Base-by-base conservation (phyloP, 2,113 vertebrate genomes). In the Pangasianodon hypophthalmus region DNA sequence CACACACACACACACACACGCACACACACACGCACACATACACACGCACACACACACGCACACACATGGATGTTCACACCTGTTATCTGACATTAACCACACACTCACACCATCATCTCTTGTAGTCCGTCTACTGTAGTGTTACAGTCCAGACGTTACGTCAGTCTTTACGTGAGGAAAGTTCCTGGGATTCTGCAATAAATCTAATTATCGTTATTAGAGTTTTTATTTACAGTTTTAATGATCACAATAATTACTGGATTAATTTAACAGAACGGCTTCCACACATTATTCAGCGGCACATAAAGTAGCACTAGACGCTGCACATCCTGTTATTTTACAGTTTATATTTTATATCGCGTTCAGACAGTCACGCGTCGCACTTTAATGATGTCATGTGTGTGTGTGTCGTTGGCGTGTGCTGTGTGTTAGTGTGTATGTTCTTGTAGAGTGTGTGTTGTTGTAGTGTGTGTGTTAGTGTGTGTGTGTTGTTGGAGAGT, bases 1-100 rank as follows among this genome's bases (percentile, higher is more conserved):
- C 82, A 37, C 14, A 37, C 67, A 18, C 67, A 71, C 69, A 46
- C 16, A 44, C 41, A 9, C 71, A 44, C 71, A 71, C 69, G 2
- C n/a, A 9, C 71, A 44, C 71, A n/a, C 87, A 88, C 54, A 87
- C 54, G 62, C 14, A 79, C 26, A 71, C 69, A 71, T 64, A 71
- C 64, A 52, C 26, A 48, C 56, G 64, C 84, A 64, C 44, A 67
- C 54, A 48, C 82, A 37, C 14, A 37, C 67, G 6, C 67, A 71
- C 69, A 46, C 16, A 44, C 71, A 9, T 1, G 16, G 16, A 71
- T 19, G 32, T 71, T 18, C 69, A 71, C 16, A 37, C n/a, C 67
- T 16, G n/a, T 69, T 16, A 37, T 6, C 67, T 37, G 60, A 26
- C 24, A 26, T 24, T 26, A 62, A 2, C n/a, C 41, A 9, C 71